These are phyloP conservation scores for Eublepharis macularius DNA, from an alignment of 2,113 vertebrate genomes.

Conservation along the genomic window DNA sequence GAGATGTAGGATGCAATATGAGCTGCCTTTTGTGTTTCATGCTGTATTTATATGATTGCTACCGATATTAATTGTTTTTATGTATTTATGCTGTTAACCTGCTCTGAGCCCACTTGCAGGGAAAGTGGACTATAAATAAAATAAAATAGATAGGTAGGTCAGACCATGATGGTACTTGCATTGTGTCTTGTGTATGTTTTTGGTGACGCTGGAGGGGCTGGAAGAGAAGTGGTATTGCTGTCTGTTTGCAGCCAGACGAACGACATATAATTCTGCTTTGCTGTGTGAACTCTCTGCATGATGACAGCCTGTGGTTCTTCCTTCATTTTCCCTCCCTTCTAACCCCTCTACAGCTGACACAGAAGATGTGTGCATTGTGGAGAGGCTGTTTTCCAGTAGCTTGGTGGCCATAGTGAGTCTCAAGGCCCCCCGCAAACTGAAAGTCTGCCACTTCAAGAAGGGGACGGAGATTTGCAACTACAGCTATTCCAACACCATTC, in stretches of 20 bases:
- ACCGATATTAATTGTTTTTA: too few species aligned
- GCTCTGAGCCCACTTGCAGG: too few species aligned
- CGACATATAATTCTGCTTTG: background rate
- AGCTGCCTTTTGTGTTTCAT: too few species aligned
- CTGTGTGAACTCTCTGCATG: background rate
- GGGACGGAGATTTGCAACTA: conserved; percentile 99
- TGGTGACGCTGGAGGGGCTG: background rate
- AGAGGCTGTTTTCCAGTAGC: conserved; percentile 96
- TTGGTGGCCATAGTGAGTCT: conserved; percentile 98
- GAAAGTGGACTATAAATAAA: too few species aligned
- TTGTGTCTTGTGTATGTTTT: background rate
- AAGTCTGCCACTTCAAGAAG: conserved; percentile 99
- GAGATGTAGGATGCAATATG: too few species aligned
- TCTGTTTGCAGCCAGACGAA: background rate
- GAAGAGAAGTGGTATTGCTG: background rate
- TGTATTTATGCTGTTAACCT: too few species aligned
- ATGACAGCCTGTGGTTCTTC: conserved; percentile 15
- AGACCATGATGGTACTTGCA: background rate
- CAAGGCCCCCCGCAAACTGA: conserved; percentile 97
- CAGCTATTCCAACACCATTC: conserved; percentile 97
- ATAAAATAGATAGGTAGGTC: too few species aligned
- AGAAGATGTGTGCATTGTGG: conserved; percentile 97
- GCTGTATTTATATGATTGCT: too few species aligned
- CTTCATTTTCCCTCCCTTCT: background rate
- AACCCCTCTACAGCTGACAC: conserved; percentile 83